phyloP scores from a whole-genome alignment of 2,888 invertebrate genomes.

The Ypsolopha sequella region DNA sequence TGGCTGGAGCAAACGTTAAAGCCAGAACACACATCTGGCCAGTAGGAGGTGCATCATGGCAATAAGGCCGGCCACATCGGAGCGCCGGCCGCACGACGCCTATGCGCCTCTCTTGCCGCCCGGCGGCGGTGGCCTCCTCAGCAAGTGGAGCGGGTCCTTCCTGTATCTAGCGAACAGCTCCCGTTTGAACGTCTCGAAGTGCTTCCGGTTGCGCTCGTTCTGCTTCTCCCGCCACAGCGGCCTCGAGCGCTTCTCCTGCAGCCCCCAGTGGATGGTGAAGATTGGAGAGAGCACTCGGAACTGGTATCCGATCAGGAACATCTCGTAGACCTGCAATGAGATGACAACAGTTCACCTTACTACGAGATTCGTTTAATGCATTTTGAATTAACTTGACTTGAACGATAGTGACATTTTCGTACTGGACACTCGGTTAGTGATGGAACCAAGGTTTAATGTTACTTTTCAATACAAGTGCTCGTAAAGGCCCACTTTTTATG shows the following conservation, averaged over 20 bases:
- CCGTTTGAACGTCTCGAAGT: slow-evolving; percentile 86
- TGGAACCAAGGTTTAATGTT: too few species aligned
- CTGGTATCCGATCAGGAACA: slow-evolving; percentile 90
- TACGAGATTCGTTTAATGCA: too few species aligned
- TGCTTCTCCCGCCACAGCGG: slow-evolving; percentile 91
- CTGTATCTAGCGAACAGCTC: slow-evolving; percentile 77
- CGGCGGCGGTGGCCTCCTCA: slow-evolving; percentile 38
- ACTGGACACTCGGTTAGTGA: too few species aligned
- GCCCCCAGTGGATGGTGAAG: slow-evolving; percentile 92
- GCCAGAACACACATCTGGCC: neutral
- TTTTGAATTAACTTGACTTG: too few species aligned
- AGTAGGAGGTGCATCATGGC: slow-evolving; percentile 13
- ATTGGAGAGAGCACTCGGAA: slow-evolving; percentile 90
- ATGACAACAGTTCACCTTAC: too few species aligned
- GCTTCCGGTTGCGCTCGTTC: slow-evolving; percentile 84
- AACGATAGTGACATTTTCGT: too few species aligned
- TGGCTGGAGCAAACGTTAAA: too few species aligned
- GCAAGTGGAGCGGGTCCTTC: slow-evolving; percentile 67
- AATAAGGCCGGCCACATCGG: slow-evolving; percentile 43
- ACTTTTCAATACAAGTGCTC: too few species aligned
- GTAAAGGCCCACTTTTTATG: too few species aligned
- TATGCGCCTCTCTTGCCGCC: slow-evolving; percentile 44
- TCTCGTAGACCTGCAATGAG: slow-evolving; percentile 87
- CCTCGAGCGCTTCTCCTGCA: slow-evolving; percentile 82
- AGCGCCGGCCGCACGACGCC: slow-evolving; percentile 59